Conservation (phyloP, 2,888 invertebrate species). For the Ptycholaimellus sp. region DNA sequence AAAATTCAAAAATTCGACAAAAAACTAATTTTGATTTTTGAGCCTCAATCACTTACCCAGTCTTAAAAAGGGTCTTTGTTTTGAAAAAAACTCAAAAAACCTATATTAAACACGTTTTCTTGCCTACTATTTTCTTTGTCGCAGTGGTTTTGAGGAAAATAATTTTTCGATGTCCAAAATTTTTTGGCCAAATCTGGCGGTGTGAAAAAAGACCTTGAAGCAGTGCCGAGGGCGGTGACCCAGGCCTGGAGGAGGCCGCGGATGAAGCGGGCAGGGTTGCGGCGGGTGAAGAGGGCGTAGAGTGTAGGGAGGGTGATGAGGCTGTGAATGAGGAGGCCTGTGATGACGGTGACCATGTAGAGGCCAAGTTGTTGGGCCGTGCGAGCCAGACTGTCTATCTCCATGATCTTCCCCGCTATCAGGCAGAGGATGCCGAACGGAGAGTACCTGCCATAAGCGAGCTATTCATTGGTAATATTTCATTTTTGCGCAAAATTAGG, state of each 20-base stretch:
- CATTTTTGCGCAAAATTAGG: too few species aligned
- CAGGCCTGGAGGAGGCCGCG: conserved; percentile 41
- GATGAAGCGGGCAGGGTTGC: conserved; percentile 14
- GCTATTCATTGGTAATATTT: background rate
- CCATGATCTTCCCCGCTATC: conserved; percentile 42
- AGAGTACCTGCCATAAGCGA: conserved; percentile 35
- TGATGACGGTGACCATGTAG: conserved; percentile 37
- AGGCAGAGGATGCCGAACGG: conserved; percentile 44
- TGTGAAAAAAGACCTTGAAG: conserved; percentile 34
- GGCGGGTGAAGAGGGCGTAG: conserved; percentile 35
- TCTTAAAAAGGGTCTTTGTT: too few species aligned
- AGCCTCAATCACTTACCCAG: too few species aligned
- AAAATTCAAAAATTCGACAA: too few species aligned
- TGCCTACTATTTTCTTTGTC: too few species aligned
- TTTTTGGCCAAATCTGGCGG: too few species aligned
- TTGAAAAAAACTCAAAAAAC: too few species aligned
- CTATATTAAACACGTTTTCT: too few species aligned
- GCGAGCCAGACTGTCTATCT: conserved; percentile 35
- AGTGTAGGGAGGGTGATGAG: conserved; percentile 36
- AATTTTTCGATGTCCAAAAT: background rate
- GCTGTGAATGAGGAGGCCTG: conserved; percentile 37
- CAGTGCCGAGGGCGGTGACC: conserved; percentile 40
- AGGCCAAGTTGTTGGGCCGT: conserved; percentile 39
- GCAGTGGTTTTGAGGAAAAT: too few species aligned
- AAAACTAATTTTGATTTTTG: too few species aligned